These are phyloP conservation scores for Heterochromis multidens DNA, from an alignment of 2,113 vertebrate genomes.

Conservation along the genomic window DNA sequence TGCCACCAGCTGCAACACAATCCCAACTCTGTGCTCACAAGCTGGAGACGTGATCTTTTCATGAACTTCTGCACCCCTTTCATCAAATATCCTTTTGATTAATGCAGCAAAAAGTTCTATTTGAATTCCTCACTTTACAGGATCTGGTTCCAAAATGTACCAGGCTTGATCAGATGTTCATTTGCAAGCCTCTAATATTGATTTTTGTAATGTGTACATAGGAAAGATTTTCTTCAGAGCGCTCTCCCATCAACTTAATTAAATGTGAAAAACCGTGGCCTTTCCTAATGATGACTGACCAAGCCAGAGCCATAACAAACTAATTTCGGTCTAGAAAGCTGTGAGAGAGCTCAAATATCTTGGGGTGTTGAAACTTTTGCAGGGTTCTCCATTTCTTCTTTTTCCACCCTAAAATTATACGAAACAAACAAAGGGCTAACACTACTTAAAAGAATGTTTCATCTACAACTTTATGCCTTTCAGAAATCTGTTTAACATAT, in stretches of 20 bases:
- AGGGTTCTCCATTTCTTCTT: no score
- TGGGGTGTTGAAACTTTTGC: no score
- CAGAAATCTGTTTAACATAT: not conserved
- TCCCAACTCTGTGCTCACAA: not conserved
- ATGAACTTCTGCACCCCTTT: rapidly evolving
- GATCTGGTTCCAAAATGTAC: no score
- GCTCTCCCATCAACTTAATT: not conserved
- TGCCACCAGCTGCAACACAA: not conserved
- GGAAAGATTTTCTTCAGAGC: not conserved
- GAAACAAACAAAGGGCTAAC: no score
- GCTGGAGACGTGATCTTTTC: not conserved
- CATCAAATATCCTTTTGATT: no score
- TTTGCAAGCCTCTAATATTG: not conserved
- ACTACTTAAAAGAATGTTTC: not conserved
- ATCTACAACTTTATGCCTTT: not conserved
- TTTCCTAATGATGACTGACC: not conserved
- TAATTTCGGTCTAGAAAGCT: no score
- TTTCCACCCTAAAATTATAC: no score
- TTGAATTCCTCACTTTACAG: no score
- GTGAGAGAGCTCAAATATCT: not conserved
- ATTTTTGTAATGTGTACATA: not conserved
- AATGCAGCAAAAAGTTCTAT: no score
- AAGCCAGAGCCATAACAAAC: not conserved
- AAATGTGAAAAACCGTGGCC: rapidly evolving
- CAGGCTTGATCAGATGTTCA: not conserved